Evolutionary conservation across 1,140 invertebrate genomes (phyloP).

Genomic region (Lycorma delicatula): DNA sequence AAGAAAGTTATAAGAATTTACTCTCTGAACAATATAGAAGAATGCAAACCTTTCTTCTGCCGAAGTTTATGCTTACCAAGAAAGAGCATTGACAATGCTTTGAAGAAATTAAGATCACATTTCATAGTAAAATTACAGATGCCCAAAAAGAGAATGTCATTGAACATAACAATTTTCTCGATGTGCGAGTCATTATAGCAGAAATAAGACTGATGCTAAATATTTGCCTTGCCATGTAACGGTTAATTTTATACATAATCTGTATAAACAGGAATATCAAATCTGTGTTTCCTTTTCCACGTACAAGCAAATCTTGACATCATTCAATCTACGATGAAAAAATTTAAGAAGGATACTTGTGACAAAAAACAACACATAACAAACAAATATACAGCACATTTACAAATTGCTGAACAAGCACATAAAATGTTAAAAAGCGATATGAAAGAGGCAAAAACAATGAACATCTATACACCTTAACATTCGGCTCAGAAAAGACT

Average conservation of each 20-base stretch:
- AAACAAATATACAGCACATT: not conserved
- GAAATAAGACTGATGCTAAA: not conserved
- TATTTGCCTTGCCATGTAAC: not conserved
- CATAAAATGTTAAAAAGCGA: conserved; percentile 18
- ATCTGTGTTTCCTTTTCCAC: not conserved
- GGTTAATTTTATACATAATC: not conserved
- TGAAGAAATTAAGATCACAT: not conserved
- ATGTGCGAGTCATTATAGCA: not conserved
- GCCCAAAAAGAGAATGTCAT: not conserved
- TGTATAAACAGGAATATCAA: not conserved
- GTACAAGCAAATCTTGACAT: not conserved
- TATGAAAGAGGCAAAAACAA: not conserved
- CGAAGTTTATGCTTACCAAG: not conserved
- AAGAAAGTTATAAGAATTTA: not conserved
- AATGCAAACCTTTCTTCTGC: not conserved
- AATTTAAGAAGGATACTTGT: not conserved
- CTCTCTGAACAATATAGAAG: not conserved
- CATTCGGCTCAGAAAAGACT: conserved; percentile 33
- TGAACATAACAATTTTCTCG: not conserved
- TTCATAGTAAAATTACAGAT: not conserved
- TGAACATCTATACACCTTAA: conserved; percentile 18
- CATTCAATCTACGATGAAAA: not conserved
- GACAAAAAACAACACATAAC: not conserved
- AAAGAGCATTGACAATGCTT: not conserved
- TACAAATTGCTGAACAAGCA: too few relatives aligned